Percentiles rank a stretch among this genome's conserved stretches.
phyloP scores from a whole-genome alignment of 1,140 invertebrate species.

The Muscidifurax raptorellus region DNA sequence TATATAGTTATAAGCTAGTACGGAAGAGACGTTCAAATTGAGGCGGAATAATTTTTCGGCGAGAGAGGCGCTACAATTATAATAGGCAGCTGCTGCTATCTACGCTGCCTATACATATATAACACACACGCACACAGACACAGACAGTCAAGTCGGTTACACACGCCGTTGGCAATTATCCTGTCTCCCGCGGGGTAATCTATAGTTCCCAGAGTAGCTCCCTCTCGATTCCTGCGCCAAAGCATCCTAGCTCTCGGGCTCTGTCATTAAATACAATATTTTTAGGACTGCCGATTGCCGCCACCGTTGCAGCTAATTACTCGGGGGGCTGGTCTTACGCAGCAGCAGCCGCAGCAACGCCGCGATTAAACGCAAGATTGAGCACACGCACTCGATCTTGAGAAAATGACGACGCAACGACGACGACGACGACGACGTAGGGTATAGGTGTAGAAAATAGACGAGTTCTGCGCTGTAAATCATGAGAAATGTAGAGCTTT shows the following conservation, averaged over 20 bases:
- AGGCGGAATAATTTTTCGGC: constrained; percentile 49
- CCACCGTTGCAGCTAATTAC: constrained; percentile 55
- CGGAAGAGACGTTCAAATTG: constrained; percentile 14
- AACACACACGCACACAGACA: background rate
- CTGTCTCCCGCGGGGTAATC: constrained; percentile 62
- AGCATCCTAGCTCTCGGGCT: constrained; percentile 30
- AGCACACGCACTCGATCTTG: constrained; percentile 20
- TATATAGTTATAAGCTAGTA: background rate
- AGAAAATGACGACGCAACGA: constrained; percentile 4
- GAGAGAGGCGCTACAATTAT: constrained; percentile 61
- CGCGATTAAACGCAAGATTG: constrained; percentile 32
- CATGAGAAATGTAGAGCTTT: background rate
- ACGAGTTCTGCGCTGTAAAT: constrained; percentile 15
- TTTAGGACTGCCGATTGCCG: constrained; percentile 61
- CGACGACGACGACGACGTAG: background rate
- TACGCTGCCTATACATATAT: constrained; percentile 33
- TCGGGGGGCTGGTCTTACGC: constrained; percentile 31
- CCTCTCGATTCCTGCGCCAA: constrained; percentile 28
- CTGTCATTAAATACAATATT: constrained; percentile 68
- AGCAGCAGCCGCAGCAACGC: background rate
- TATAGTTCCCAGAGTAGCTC: constrained; percentile 57
- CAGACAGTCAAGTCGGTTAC: background rate
- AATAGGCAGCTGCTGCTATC: constrained; percentile 61
- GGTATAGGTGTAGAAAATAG: background rate
- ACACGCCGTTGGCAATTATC: constrained; percentile 60